A percentile compares a stretch with the other conserved stretches of the same genome.
phyloP scores from a whole-genome alignment of 2,113 vertebrate species.

The Trichechus manatus region DNA sequence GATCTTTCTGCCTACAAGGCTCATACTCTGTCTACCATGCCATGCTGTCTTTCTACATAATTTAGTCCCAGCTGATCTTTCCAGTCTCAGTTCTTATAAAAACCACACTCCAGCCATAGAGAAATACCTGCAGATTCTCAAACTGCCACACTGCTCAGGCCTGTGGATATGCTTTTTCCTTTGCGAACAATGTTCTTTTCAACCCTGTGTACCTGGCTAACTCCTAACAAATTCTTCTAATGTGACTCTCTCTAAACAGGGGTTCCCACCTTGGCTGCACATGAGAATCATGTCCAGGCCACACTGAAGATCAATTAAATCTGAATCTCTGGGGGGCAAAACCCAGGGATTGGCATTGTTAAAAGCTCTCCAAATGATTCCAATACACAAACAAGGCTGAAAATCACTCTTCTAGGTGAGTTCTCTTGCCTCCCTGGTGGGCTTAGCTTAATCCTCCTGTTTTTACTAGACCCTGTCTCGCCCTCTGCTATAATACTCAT shows the following conservation, averaged over 20 bases:
- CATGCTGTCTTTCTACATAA: not conserved
- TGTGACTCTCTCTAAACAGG: constrained; percentile 3
- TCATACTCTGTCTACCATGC: not conserved
- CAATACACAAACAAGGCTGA: not conserved
- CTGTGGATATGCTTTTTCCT: not conserved
- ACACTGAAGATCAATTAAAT: not conserved
- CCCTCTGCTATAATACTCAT: not conserved
- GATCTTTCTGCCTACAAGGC: not conserved
- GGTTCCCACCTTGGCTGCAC: not conserved
- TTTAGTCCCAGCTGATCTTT: not conserved
- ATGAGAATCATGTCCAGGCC: not conserved
- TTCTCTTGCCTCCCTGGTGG: not conserved
- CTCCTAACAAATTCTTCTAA: not conserved
- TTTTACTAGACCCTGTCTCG: not conserved
- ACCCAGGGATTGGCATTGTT: not conserved
- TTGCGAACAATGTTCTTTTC: not conserved
- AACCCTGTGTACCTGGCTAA: not conserved
- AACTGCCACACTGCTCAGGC: not conserved
- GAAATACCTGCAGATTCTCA: not conserved
- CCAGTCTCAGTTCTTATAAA: not conserved
- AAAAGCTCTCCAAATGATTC: not conserved
- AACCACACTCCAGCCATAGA: not conserved
- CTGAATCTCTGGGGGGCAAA: not conserved
- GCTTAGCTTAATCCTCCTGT: not conserved
- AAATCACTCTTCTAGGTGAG: not conserved